Evolutionary conservation across 2,113 vertebrate species (phyloP), one percentile per base, ranked within the genome.

Genomic region (Phoenicopterus ruber): DNA sequence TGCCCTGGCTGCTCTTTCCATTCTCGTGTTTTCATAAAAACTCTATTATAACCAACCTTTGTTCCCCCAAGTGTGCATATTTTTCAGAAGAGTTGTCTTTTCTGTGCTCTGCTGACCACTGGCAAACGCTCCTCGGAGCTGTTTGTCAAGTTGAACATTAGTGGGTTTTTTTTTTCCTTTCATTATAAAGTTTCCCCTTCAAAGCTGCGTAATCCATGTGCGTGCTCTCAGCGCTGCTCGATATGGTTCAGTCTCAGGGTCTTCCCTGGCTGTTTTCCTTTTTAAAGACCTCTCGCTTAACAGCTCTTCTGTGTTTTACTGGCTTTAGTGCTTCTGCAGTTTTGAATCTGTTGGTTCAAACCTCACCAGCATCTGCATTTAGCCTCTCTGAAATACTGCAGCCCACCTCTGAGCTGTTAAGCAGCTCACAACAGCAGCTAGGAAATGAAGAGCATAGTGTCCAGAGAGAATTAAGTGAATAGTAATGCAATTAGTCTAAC

Each of bases 1-100:
- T 93, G 93, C 83, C 86, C 79, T 55, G 67, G 85, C 88, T 97
- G 94, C 94, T 96, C 90, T 96, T 96, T 94, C 92, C 97, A 97
- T 73, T 92, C 94, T 97, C 70, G 22, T 71, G 76, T 94, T 92
- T 95, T 93, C 90, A 88, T 90, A 79, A 91, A 95, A 97, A 81
- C 96, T 97, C 91, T 94, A 86, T 96, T 92, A 91, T 86, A 94
- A 92, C 94, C 96, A 95, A 81, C 93, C 82, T 93, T 93, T 82
- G 46, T 61, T 91, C 92, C 78, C 88, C 86, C 24, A 78, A 87
- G 70, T 24, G 81, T 82, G 58, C 20, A 19, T 88, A 3, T 90
- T 84, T 93, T 90, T 81, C 71, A 74, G 96, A 79, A 77, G 95
- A 95, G 92, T 77, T 96, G 85, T 94, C 88, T 87, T 81, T 66